Evolutionary conservation across 2,113 vertebrate genomes (phyloP).

Genomic region (Parotia lawesii): DNA sequence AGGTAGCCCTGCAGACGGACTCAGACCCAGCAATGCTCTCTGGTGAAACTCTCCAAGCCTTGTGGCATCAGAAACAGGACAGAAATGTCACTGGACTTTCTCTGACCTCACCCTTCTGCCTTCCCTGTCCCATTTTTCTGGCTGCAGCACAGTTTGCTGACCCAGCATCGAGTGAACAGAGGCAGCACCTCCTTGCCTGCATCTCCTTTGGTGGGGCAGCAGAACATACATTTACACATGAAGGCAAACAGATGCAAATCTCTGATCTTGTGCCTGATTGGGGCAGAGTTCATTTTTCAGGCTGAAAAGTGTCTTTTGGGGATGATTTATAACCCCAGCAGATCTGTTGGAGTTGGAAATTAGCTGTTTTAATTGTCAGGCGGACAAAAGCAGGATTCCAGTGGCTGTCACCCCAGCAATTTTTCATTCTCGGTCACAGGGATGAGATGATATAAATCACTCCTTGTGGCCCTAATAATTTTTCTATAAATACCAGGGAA

Average conservation of each 20-base stretch:
- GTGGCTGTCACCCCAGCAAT: slow-evolving; percentile 8
- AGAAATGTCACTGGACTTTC: neutral
- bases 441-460: slow-evolving; percentile 71
- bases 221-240: neutral
- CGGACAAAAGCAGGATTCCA: neutral
- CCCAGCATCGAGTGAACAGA: rapidly evolving
- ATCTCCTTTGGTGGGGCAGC: neutral
- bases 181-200: neutral
- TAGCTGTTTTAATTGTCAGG: slow-evolving; percentile 70
- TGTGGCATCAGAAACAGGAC: neutral
- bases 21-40: neutral
- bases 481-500: slow-evolving; percentile 77
- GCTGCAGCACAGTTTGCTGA: neutral
- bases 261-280: neutral
- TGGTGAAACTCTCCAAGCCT: neutral
- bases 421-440: slow-evolving; percentile 60
- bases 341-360: slow-evolving; percentile 47
- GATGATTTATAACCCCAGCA: slow-evolving; percentile 37
- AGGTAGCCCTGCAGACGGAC: rapidly evolving
- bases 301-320: neutral
- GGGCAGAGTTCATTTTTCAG: slow-evolving; percentile 49
- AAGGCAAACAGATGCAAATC: slow-evolving; percentile 22
- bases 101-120: neutral
- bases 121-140: neutral
- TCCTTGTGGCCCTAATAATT: slow-evolving; percentile 71